Evolutionary conservation across 2,888 invertebrate genomes (phyloP).

Genomic region (Melinopterus prodromus): DNA sequence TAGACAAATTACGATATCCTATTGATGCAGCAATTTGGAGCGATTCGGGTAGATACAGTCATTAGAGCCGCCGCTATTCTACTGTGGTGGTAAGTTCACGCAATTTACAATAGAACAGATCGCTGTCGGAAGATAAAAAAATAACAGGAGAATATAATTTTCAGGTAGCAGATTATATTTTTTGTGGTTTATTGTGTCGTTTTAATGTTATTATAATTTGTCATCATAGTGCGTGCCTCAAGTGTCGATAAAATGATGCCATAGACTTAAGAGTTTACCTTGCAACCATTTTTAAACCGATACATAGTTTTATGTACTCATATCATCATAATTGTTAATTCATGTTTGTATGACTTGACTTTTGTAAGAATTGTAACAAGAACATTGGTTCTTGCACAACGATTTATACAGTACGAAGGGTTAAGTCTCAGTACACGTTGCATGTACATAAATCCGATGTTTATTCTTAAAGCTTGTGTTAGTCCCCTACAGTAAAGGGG

Average conservation of each 20-base stretch:
- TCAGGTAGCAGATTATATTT: background rate
- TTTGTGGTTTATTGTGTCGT: background rate
- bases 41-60: slow-evolving; percentile 8
- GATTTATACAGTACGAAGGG: no score
- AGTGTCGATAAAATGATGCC: background rate
- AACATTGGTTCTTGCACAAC: no score
- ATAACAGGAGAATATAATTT: background rate
- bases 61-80: background rate
- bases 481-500: no score
- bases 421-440: no score
- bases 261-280: no score
- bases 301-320: no score
- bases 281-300: no score
- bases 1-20: slow-evolving; percentile 20
- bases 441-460: no score
- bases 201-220: background rate
- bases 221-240: background rate
- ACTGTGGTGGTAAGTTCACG: background rate
- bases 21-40: slow-evolving; percentile 14
- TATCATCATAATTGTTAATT: no score
- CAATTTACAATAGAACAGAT: background rate
- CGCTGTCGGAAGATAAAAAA: background rate
- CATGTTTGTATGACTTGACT: no score
- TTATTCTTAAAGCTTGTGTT: no score
- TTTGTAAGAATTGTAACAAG: no score